Percentiles rank a stretch among this genome's conserved stretches.
phyloP scores from a whole-genome alignment of 2,113 vertebrate species.

The Argyrosomus japonicus region DNA sequence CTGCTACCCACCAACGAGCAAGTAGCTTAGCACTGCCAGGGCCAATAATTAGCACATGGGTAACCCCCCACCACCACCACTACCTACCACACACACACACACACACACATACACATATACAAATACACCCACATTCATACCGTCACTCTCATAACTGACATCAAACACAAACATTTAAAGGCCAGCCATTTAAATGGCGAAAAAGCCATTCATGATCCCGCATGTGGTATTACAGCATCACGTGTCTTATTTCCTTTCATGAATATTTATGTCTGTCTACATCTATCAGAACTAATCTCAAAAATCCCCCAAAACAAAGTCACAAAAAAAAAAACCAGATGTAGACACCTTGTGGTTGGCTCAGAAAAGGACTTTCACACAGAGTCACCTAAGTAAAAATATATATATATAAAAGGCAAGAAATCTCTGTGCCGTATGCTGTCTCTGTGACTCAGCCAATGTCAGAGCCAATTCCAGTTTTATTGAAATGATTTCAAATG shows the following conservation, averaged over 20 bases:
- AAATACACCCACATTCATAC: conserved; percentile 33
- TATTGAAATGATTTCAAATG: conserved; percentile 76
- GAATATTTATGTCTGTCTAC: conserved; percentile 5
- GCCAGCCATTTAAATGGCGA: conserved; percentile 33
- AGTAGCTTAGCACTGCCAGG: conserved; percentile 64
- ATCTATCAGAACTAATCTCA: background rate
- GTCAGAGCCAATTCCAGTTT: conserved; percentile 66
- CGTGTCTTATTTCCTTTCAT: conserved; percentile 5
- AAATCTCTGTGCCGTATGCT: conserved; percentile 38
- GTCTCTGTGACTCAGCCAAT: conserved; percentile 52
- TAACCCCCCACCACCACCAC: conserved; percentile 4
- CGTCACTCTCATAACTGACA: conserved; percentile 22
- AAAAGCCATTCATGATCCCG: conserved; percentile 13
- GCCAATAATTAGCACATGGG: conserved; percentile 74
- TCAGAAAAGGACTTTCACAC: conserved; percentile 13
- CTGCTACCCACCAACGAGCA: conserved; percentile 67
- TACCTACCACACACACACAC: conserved; percentile 4
- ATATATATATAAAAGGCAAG: conserved; percentile 11
- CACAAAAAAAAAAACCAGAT: conserved; percentile 1
- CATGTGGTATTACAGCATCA: conserved; percentile 2
- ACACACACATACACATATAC: background rate
- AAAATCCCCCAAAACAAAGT: conserved; percentile 5
- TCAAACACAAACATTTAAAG: conserved; percentile 55
- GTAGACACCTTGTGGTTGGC: background rate
- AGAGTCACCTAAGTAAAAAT: conserved; percentile 26